Evolutionary conservation across 23 tunicate genomes (phyloP).

Genomic region (Botrylloides violaceus): DNA sequence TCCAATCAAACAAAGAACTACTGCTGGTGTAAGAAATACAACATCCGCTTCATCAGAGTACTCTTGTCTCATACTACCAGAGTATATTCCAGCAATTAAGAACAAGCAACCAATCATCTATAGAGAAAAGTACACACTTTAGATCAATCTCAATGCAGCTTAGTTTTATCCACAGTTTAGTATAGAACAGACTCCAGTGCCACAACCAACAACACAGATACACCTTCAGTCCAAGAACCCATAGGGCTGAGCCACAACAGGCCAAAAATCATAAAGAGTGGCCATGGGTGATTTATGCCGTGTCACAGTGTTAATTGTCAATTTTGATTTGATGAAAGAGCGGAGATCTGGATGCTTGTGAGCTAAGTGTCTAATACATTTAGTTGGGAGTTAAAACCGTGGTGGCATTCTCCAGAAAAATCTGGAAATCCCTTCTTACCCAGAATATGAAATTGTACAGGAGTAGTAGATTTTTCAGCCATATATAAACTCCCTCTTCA

Average conservation of each 20-base stretch:
- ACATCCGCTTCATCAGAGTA: slow-evolving; percentile 29
- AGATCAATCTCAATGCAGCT: background rate
- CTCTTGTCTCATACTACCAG: slow-evolving; percentile 50
- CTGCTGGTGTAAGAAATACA: slow-evolving; percentile 69
- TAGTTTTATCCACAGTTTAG: background rate
- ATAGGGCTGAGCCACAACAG: background rate
- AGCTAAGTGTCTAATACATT: no score
- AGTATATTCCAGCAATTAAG: slow-evolving; percentile 43
- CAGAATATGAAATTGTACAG: slow-evolving; percentile 47
- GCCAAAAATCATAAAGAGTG: no score
- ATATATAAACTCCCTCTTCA: slow-evolving; percentile 23
- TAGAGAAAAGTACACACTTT: background rate
- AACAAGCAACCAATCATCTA: slow-evolving; percentile 45
- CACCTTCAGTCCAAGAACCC: background rate
- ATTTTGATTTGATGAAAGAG: no score
- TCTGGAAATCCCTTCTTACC: no score
- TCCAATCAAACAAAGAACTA: slow-evolving; percentile 50
- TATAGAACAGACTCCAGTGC: background rate
- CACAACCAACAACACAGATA: background rate
- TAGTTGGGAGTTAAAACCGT: no score
- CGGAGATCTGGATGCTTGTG: no score
- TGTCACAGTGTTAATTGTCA: no score
- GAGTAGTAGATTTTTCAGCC: slow-evolving; percentile 29
- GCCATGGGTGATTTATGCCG: no score
- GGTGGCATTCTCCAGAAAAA: no score